Evolutionary conservation across 2,888 invertebrate genomes (phyloP).

Genomic region (Agrotis exclamationis): DNA sequence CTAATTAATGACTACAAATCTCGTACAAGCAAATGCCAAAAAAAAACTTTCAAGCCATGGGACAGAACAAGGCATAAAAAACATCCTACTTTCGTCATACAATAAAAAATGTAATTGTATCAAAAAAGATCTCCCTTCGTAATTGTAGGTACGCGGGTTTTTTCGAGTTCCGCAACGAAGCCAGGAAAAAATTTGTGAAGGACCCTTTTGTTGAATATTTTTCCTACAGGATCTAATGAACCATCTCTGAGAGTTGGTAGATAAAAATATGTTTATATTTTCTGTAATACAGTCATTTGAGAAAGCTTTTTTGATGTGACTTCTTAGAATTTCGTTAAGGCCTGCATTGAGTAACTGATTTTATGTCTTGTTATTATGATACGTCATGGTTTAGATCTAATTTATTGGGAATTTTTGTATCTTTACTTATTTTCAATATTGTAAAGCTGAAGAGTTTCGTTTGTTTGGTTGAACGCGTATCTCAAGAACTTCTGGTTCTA

Average conservation of each 20-base stretch:
- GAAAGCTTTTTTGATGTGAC: neutral
- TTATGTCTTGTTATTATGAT: neutral
- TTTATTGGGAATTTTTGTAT: too few relatives aligned
- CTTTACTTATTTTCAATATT: too few relatives aligned
- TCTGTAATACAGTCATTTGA: constrained; percentile 25
- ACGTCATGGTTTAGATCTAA: neutral
- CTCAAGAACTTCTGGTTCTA: too few relatives aligned
- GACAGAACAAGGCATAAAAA: constrained; percentile 47
- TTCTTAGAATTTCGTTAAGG: constrained; percentile 6
- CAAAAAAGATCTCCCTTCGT: constrained; percentile 47
- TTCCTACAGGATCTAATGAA: constrained; percentile 65
- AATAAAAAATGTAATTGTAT: constrained; percentile 63
- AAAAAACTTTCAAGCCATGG: constrained; percentile 1
- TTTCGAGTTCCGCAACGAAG: constrained; percentile 57
- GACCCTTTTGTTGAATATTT: constrained; percentile 58
- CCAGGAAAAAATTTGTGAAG: constrained; percentile 48
- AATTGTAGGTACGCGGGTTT: constrained; percentile 58
- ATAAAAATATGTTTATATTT: constrained; percentile 56
- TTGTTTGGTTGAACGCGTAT: too few relatives aligned
- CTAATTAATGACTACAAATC: too few relatives aligned
- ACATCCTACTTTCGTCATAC: constrained; percentile 36
- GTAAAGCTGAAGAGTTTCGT: too few relatives aligned
- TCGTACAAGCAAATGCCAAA: neutral
- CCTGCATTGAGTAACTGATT: constrained; percentile 1
- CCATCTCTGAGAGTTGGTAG: constrained; percentile 42